Evolutionary conservation across 2,888 invertebrate species (phyloP).

Genomic region (Philereme transversata): DNA sequence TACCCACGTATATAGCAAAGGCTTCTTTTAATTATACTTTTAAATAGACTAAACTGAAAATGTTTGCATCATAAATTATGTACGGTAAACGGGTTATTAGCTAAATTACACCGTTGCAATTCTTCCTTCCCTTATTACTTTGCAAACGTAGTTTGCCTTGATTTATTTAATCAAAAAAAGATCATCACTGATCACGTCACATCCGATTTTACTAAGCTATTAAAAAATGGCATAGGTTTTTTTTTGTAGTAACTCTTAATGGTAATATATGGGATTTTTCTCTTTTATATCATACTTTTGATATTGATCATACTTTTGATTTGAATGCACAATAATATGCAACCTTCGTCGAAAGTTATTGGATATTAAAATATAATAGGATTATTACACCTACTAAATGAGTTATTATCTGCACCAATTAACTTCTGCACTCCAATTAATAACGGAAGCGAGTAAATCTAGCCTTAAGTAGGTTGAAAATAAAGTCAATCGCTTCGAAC

Average conservation of each 20-base stretch:
- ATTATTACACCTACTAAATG: too few species aligned
- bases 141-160: conserved; percentile 46
- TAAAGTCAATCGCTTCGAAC: conserved; percentile 21
- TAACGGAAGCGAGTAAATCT: conserved; percentile 24
- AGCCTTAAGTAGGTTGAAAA: conserved; percentile 23
- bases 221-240: neutral
- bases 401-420: neutral
- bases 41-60: neutral
- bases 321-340: too few species aligned
- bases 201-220: neutral
- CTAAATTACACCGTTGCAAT: conserved; percentile 43
- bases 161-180: conserved; percentile 48
- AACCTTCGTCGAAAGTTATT: too few species aligned
- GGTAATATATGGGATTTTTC: too few species aligned
- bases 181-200: conserved; percentile 32
- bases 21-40: too few species aligned
- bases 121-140: conserved; percentile 54
- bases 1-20: too few species aligned
- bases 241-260: neutral
- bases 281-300: too few species aligned
- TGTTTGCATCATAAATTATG: conserved; percentile 7
- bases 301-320: too few species aligned
- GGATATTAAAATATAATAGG: too few species aligned
- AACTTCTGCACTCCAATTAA: conserved; percentile 1
- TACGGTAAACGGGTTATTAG: conserved; percentile 44